Conservation (phyloP, 2,113 vertebrate species). For the Manacus vitellinus region DNA sequence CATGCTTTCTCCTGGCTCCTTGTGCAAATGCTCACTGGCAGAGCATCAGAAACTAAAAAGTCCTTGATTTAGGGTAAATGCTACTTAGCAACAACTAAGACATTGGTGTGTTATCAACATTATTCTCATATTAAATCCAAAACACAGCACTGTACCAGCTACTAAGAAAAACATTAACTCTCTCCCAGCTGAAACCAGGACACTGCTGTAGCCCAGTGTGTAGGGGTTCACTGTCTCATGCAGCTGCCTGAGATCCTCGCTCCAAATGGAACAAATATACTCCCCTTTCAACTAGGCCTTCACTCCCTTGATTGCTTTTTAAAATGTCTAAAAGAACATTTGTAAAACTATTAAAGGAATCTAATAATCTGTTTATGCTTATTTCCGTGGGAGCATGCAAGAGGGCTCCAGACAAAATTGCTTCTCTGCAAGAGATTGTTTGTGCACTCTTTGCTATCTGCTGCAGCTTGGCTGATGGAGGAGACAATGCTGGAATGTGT, state of each 20-base stretch:
- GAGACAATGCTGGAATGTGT: not conserved
- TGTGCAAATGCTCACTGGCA: not conserved
- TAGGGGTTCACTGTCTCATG: not conserved
- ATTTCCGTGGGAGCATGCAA: not conserved
- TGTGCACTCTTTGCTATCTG: fast-evolving
- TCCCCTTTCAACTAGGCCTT: not conserved
- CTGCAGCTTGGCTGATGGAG: not conserved
- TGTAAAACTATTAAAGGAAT: not conserved
- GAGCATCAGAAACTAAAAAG: not conserved
- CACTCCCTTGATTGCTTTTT: not conserved
- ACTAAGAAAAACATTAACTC: not conserved
- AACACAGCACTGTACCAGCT: not conserved
- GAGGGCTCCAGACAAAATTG: not conserved
- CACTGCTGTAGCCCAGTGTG: not conserved
- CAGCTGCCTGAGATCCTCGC: not conserved
- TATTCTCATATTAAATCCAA: not conserved
- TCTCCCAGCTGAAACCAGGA: not conserved
- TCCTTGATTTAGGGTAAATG: not conserved
- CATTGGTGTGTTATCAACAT: not conserved
- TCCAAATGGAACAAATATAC: not conserved
- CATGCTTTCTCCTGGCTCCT: not conserved
- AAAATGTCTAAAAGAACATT: not conserved
- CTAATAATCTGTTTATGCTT: not conserved
- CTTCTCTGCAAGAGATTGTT: not conserved
- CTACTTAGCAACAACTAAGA: not conserved